phyloP scores from a whole-genome alignment of 2,888 invertebrate genomes.

The Eupsilia transversa region DNA sequence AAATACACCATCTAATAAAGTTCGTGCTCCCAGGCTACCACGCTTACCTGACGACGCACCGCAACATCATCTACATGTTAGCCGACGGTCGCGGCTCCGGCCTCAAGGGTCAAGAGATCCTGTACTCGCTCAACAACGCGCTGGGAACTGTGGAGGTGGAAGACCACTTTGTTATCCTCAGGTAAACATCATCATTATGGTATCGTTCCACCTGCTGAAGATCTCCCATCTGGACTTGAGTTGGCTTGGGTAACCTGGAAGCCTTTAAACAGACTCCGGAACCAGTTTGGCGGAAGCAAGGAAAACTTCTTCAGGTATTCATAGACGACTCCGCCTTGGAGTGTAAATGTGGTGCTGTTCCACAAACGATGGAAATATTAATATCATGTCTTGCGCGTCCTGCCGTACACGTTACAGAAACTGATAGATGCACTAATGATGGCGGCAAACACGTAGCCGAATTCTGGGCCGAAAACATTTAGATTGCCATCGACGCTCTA shows the following conservation, averaged over 20 bases:
- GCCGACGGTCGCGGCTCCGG: slow-evolving; percentile 97
- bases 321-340: too few species aligned
- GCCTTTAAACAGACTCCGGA: too few species aligned
- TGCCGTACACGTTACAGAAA: too few species aligned
- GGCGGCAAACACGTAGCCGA: background rate
- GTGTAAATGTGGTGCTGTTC: too few species aligned
- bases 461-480: background rate
- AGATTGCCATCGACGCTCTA: background rate
- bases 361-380: too few species aligned
- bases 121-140: slow-evolving; percentile 94
- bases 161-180: slow-evolving; percentile 94
- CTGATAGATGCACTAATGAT: too few species aligned
- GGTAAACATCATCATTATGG: slow-evolving; percentile 80
- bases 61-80: slow-evolving; percentile 94
- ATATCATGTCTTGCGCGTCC: too few species aligned
- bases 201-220: too few species aligned
- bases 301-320: too few species aligned
- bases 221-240: too few species aligned
- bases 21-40: slow-evolving; percentile 87
- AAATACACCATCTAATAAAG: background rate
- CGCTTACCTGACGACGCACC: slow-evolving; percentile 93
- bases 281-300: too few species aligned
- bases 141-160: slow-evolving; percentile 96
- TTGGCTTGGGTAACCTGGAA: too few species aligned
- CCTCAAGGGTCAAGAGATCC: slow-evolving; percentile 94